Evolutionary conservation across 2,797 vertebrate genomes (phyloP).

Genomic region (Enteromius afrohamiltoni): DNA sequence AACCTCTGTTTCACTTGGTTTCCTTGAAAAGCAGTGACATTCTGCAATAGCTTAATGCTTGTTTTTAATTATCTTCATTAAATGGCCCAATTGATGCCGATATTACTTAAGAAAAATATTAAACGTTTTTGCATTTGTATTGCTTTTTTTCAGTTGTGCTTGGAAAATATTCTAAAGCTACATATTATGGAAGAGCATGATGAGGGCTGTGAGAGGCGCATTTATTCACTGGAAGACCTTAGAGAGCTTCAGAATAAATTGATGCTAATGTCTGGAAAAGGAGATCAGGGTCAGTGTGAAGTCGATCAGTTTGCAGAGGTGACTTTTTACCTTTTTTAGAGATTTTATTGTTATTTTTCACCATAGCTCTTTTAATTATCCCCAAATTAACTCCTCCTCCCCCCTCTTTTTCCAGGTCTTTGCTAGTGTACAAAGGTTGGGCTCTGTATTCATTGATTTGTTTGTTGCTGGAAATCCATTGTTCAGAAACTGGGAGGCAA

Average conservation of each 20-base stretch:
- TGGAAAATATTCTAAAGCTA: constrained; percentile 81
- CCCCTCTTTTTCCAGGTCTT: constrained; percentile 80
- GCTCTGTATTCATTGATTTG: constrained; percentile 87
- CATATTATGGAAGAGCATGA: constrained; percentile 78
- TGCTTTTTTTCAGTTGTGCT: constrained; percentile 77
- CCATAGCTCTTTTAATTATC: background rate
- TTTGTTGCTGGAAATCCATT: constrained; percentile 89
- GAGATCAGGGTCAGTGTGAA: constrained; percentile 85
- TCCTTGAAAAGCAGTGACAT: background rate
- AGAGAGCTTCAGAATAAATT: constrained; percentile 94
- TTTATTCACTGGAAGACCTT: constrained; percentile 87
- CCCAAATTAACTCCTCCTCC: background rate
- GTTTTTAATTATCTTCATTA: background rate
- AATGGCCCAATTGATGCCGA: background rate
- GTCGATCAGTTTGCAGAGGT: constrained; percentile 94
- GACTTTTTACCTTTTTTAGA: constrained; percentile 8
- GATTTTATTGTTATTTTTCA: background rate
- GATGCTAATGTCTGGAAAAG: constrained; percentile 97
- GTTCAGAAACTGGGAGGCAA: constrained; percentile 86
- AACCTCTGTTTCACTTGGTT: background rate
- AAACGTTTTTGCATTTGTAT: background rate
- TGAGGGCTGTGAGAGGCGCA: constrained; percentile 61
- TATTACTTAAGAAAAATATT: background rate
- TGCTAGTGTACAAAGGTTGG: constrained; percentile 85
- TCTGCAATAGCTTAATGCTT: background rate